Base-by-base conservation (phyloP, 2,797 vertebrate genomes). In the Benthosema pterotum region DNA sequence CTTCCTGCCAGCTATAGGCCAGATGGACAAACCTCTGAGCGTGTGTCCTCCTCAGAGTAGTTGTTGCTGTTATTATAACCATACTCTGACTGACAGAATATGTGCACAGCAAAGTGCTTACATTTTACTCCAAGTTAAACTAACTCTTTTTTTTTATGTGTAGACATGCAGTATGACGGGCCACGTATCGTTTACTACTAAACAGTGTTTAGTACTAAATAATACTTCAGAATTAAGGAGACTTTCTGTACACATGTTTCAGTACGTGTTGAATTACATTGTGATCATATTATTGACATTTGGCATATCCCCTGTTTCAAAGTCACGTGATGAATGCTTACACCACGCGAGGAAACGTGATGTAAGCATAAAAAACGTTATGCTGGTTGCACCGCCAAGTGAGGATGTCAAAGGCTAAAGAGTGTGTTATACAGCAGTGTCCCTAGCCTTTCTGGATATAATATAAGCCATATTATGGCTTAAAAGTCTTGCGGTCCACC, bases 1-100 rank as follows among this genome's bases (percentile, higher is more conserved):
- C 63, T 60, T 82, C 69, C 57, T 72, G 58, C 80, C 64, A 84
- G 43, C n/a, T n/a, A n/a, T n/a, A n/a, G 18, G 68, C 68, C 60
- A 65, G 60, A 69, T 63, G 16, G 70, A 69, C 16, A 49, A 52
- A 42, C 56, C 54, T 67, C 57, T 16, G 11, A 63, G 25, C 46
- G 43, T 5, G 54, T 51, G 65, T 60, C 60, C 69, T 71, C 55
- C 69, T 71, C 55, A 62, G 28, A 68, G 57, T 28, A 46, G 32
- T 38, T 38, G 32, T 38, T 38, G 32, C 32, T 38, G 32, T 38
- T 8, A 38, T 38, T 38, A 38, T 38, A 11, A 38, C 32, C 32
- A 38, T 38, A 38, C 22, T 52, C 56, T 62, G 38, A 42, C 45
- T 50, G 63, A 61, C 8, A 38, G 32, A 38, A 38, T 38, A 38